phyloP scores from a whole-genome alignment of 30 jellyfish, hydroid and myxozoan species.

The Mastigias papua region DNA sequence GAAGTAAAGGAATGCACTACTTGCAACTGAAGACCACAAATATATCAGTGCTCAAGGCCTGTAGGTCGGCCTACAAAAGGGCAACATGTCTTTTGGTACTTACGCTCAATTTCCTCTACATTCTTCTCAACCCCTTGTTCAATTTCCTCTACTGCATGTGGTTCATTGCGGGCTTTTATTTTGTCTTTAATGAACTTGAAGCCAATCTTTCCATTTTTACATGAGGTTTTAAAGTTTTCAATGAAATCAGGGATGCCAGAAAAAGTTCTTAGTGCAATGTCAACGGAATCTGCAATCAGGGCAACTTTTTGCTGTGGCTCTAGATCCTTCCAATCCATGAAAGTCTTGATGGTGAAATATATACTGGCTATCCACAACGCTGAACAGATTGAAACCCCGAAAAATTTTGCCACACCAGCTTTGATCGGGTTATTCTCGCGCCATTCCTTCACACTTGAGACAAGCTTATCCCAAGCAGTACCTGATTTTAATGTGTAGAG shows the following conservation, averaged over 20 bases:
- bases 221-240: conserved; percentile 28
- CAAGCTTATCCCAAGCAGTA: conserved; percentile 42
- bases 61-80: too few species aligned
- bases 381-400: conserved; percentile 6
- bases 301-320: conserved; percentile 43
- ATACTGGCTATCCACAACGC: conserved; percentile 54
- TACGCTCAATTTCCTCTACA: conserved; percentile 31
- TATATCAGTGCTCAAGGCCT: too few species aligned
- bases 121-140: background rate
- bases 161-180: conserved; percentile 2
- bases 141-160: conserved; percentile 3
- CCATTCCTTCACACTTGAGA: conserved; percentile 10
- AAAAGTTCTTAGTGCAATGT: conserved; percentile 1
- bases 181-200: conserved; percentile 16
- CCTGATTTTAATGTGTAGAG: background rate
- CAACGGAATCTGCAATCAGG: conserved; percentile 43
- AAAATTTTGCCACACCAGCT: conserved; percentile 9
- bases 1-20: too few species aligned
- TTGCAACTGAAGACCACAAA: too few species aligned
- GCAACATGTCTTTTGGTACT: background rate
- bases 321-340: conserved; percentile 62
- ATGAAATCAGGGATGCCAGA: conserved; percentile 51
- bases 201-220: conserved; percentile 22
- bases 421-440: conserved; percentile 9
- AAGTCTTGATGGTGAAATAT: conserved; percentile 40